Evolutionary conservation across 2,888 invertebrate genomes (phyloP), one percentile per base, ranked within the genome.

Genomic region (Barypeithes pellucidus): DNA sequence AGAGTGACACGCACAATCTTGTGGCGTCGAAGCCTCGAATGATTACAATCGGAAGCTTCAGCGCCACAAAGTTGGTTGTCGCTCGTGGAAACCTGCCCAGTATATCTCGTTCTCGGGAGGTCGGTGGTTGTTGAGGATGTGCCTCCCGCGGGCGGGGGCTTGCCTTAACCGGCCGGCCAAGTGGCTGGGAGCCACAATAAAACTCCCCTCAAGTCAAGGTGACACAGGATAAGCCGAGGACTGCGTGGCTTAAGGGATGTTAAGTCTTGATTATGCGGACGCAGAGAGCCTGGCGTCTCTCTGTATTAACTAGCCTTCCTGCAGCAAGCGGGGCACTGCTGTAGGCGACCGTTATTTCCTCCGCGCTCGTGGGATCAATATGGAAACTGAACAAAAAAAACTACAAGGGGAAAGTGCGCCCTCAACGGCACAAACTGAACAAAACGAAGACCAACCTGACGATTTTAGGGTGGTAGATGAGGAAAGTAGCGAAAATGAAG

Each of bases 181-280:
- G 62, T 62, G 60, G 61, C 24, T 29, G 62, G 62, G 68, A 61
- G 57, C 66, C 61, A 75, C 72, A 60, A 68, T 72, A 72, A 76
- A 69, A 65, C 14, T 57, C 54, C 54, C 33, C 54, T 33, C 54
- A 57, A 57, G 54, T 57, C 66, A 72, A 76, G 43, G 45, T 73
- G 73, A 62, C 36, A 73, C 72, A 47, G 61, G 62, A 61, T 70
- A 59, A 50, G 70, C 69, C 69, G 66, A 72, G 3, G 72, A 60
- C 36, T 70, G 72, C 67, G 18, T 66, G 72, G 33, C 61, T 33
- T 54, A 66, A 61, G 61, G 72, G 62, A 66, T 24, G 69, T 67
- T 69, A 57, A 33, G 54, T 57, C 54, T 16, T 11, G 1, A 57
- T 57, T 33, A 33, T 57, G n/a, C 54, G 54, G 11, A 33, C 54